Conservation (phyloP, 1,140 invertebrate species). For the Physella acuta region DNA sequence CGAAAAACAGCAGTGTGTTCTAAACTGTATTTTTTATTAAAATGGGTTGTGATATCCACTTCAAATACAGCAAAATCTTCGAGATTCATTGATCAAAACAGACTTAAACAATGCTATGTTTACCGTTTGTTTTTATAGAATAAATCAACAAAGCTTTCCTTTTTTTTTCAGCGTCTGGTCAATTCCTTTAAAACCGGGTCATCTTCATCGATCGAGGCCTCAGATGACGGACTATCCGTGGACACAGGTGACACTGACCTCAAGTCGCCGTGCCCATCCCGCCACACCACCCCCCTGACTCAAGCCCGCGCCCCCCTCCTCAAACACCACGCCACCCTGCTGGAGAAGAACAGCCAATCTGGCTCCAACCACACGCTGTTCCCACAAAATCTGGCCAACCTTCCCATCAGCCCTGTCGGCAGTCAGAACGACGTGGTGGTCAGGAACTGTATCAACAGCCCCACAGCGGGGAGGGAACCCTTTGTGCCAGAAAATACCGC, state of each 20-base stretch:
- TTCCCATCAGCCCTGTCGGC: background rate
- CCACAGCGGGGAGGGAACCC: slow-evolving; percentile 8
- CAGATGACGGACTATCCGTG: slow-evolving; percentile 38
- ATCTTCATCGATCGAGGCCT: slow-evolving; percentile 31
- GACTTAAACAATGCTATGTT: no score
- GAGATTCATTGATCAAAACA: no score
- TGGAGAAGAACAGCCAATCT: background rate
- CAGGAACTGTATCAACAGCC: slow-evolving; percentile 14
- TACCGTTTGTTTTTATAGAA: no score
- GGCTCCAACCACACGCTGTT: slow-evolving; percentile 9
- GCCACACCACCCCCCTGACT: slow-evolving; percentile 10
- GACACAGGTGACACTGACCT: slow-evolving; percentile 45
- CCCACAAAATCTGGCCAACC: slow-evolving; percentile 9
- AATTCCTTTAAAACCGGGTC: slow-evolving; percentile 40
- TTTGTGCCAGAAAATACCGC: background rate
- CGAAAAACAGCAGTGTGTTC: no score
- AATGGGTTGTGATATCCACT: no score
- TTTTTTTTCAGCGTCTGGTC: slow-evolving; percentile 39
- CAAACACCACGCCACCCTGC: slow-evolving; percentile 6
- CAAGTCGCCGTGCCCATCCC: slow-evolving; percentile 17
- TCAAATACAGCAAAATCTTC: no score
- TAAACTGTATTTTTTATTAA: no score
- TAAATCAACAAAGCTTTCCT: no score
- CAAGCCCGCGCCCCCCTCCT: slow-evolving; percentile 20
- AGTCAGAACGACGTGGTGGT: background rate